Percentiles rank a stretch among this genome's conserved stretches.
phyloP scores from a whole-genome alignment of 2,888 invertebrate genomes.

The Brachypterus glaber region DNA sequence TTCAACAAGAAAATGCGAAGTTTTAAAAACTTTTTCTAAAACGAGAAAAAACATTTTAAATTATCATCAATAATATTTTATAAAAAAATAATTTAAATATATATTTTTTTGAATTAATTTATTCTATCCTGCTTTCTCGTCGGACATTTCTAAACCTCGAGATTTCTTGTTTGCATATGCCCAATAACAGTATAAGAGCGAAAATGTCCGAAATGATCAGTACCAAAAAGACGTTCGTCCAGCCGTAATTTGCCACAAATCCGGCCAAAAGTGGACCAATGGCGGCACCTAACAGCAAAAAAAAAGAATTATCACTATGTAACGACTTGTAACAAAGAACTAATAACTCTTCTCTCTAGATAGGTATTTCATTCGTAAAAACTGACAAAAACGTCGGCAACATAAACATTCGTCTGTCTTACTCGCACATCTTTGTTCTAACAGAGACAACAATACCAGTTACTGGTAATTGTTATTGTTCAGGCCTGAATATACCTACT shows the following conservation, averaged over 20 bases:
- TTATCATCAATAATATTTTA: neutral
- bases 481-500: too few relatives aligned
- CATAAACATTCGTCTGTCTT: too few relatives aligned
- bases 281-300: slow-evolving; percentile 63
- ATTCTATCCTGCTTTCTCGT: slow-evolving; percentile 21
- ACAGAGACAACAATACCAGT: too few relatives aligned
- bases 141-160: slow-evolving; percentile 22
- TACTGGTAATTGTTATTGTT: too few relatives aligned
- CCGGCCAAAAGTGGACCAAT: slow-evolving; percentile 86
- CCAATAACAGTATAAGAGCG: slow-evolving; percentile 60
- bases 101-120: slow-evolving; percentile 9
- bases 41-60: too few relatives aligned
- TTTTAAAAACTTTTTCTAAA: too few relatives aligned
- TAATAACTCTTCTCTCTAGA: too few relatives aligned
- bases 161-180: slow-evolving; percentile 46
- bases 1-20: too few relatives aligned
- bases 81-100: neutral
- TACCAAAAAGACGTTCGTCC: slow-evolving; percentile 87
- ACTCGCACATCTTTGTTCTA: too few relatives aligned
- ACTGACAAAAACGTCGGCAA: too few relatives aligned
- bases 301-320: neutral
- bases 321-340: too few relatives aligned
- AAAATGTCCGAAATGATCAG: slow-evolving; percentile 71
- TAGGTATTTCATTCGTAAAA: too few relatives aligned
- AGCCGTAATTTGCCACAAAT: slow-evolving; percentile 62